Percentiles rank a stretch among this genome's conserved stretches.
These are phyloP conservation scores for Tragelaphus buxtoni DNA, from an alignment of 2,113 vertebrate genomes.

Conservation along the genomic window DNA sequence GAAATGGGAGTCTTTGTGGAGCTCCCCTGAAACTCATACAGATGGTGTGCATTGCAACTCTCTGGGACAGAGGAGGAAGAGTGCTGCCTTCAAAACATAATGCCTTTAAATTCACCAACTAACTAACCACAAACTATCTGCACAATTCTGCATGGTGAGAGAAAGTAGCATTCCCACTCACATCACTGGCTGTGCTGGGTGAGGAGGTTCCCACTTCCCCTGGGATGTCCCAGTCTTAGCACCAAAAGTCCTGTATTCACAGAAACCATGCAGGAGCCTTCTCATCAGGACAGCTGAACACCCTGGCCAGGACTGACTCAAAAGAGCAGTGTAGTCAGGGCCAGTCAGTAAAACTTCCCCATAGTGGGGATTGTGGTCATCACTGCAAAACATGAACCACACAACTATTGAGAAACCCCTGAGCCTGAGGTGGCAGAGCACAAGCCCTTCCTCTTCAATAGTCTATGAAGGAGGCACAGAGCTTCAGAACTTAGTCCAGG, in stretches of 20 bases:
- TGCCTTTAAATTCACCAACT: not conserved
- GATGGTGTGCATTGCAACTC: rapidly evolving
- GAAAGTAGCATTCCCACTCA: not conserved
- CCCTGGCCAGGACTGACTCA: not conserved
- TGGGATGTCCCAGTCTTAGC: not conserved
- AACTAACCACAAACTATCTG: not conserved
- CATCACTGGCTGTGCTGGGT: too few relatives aligned
- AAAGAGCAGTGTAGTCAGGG: not conserved
- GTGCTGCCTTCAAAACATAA: rapidly evolving
- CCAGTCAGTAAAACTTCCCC: not conserved
- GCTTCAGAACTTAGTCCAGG: not conserved
- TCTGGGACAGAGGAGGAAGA: not conserved
- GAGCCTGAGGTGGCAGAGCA: not conserved
- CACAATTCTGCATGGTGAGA: not conserved
- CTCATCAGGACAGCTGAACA: not conserved
- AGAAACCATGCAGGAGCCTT: not conserved
- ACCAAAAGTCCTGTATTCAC: not conserved
- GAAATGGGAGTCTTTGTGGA: not conserved
- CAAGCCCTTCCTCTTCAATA: not conserved
- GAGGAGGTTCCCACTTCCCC: not conserved
- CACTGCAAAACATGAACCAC: not conserved
- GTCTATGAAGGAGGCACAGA: not conserved
- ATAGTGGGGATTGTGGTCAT: not conserved
- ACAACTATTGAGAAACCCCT: not conserved
- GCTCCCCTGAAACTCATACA: not conserved